phyloP scores from a whole-genome alignment of 2,888 invertebrate species.

The Lasioglossum marginatum region DNA sequence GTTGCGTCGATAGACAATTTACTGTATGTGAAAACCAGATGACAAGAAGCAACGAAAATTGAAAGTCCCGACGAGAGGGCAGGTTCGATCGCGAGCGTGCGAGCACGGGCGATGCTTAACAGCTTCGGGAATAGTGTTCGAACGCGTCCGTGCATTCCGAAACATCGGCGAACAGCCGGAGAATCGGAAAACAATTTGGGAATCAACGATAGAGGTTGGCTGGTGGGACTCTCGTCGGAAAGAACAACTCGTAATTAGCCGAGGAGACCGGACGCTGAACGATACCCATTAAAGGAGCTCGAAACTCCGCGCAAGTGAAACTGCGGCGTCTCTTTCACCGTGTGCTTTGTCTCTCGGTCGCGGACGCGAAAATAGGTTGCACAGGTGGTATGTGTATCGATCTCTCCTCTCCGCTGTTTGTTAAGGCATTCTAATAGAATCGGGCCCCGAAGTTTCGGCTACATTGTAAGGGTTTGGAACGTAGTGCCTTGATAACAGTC shows the following conservation, averaged over 20 bases:
- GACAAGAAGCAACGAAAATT: too few relatives aligned
- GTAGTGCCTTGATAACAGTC: constrained; percentile 17
- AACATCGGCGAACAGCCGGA: not conserved
- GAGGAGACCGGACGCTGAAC: not conserved
- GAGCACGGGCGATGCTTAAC: not conserved
- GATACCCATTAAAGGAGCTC: not conserved
- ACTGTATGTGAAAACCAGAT: too few relatives aligned
- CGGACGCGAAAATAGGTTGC: not conserved
- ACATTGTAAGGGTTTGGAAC: constrained; percentile 3
- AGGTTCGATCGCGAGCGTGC: too few relatives aligned
- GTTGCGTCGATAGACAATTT: too few relatives aligned
- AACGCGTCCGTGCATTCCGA: not conserved
- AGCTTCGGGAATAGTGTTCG: not conserved
- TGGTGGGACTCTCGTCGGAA: not conserved
- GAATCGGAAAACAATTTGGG: constrained; percentile 4
- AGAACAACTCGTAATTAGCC: constrained; percentile 12
- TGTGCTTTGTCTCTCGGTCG: not conserved
- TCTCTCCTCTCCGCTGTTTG: not conserved
- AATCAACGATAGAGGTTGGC: not conserved
- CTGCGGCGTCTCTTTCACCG: not conserved
- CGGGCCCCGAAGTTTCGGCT: not conserved
- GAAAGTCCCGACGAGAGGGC: too few relatives aligned
- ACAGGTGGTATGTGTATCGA: not conserved
- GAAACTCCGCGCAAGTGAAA: not conserved
- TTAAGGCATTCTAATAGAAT: constrained; percentile 16